A percentile compares a stretch with the other conserved stretches of the same genome.
Conservation (phyloP, 2,797 vertebrate species). For the Danio tinwini region DNA sequence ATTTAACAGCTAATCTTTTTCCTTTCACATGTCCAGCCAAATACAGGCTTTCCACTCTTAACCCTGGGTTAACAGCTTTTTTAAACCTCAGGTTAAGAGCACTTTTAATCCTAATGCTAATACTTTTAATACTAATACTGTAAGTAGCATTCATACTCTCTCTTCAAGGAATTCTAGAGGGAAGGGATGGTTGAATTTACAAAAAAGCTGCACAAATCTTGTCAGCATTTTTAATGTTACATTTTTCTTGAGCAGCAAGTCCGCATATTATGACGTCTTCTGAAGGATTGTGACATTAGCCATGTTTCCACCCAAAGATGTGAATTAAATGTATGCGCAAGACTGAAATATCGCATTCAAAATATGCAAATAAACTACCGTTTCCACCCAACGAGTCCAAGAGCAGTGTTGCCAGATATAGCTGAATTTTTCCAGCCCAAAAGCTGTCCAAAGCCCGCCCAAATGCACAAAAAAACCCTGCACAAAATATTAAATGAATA, state of each 20-base stretch:
- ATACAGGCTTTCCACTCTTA: background rate
- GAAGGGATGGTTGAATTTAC: background rate
- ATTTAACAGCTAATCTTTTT: background rate
- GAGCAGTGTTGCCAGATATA: too few species aligned
- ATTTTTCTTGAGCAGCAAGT: background rate
- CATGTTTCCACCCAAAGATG: too few species aligned
- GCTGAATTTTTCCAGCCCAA: too few species aligned
- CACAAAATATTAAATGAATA: too few species aligned
- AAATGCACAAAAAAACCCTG: too few species aligned
- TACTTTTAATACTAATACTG: too few species aligned
- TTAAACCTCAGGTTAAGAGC: background rate
- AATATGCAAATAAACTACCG: too few species aligned
- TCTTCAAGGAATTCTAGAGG: background rate
- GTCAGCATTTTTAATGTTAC: background rate
- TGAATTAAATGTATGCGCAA: too few species aligned
- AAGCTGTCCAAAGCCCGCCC: too few species aligned
- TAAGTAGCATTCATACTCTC: background rate
- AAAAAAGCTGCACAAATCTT: background rate
- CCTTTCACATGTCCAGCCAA: background rate
- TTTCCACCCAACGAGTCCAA: too few species aligned
- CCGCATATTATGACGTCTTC: background rate
- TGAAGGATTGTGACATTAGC: background rate
- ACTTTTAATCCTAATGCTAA: too few species aligned
- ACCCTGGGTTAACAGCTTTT: background rate
- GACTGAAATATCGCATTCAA: too few species aligned